Conservation (phyloP, 2,113 vertebrate species). For the Emydocephalus ijimae region DNA sequence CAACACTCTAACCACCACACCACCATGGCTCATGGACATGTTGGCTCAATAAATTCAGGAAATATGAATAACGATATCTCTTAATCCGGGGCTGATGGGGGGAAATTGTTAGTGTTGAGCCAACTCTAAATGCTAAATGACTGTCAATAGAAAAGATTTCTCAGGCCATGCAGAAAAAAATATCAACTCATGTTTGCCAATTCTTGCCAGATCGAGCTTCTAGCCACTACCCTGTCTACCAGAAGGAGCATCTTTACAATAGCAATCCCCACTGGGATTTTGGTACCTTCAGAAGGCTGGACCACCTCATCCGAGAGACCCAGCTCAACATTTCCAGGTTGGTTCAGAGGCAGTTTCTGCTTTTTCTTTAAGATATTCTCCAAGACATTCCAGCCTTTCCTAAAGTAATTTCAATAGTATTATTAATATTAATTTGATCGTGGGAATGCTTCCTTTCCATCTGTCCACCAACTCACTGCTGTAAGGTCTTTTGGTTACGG, state of each 20-base stretch:
- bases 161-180: not conserved
- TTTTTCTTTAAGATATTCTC: too few relatives aligned
- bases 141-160: not conserved
- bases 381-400: not conserved
- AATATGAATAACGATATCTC: not conserved
- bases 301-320: constrained; percentile 81
- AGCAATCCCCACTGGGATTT: constrained; percentile 90
- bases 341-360: not conserved
- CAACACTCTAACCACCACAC: too few relatives aligned
- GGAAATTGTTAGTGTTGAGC: not conserved
- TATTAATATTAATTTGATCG: too few relatives aligned
- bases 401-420: not conserved
- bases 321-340: constrained; percentile 83
- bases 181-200: not conserved
- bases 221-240: constrained; percentile 90
- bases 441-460: not conserved
- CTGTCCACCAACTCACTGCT: too few relatives aligned
- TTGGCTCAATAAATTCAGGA: not conserved
- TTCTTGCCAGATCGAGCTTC: constrained; percentile 70
- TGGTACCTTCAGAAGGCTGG: constrained; percentile 81
- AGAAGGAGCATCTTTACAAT: constrained; percentile 89
- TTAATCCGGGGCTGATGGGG: not conserved
- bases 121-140: not conserved
- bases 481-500: too few relatives aligned
- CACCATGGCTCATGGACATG: too few relatives aligned